phyloP scores from a whole-genome alignment of 1,140 invertebrate genomes.

The Ditylenchus dipsaci region DNA sequence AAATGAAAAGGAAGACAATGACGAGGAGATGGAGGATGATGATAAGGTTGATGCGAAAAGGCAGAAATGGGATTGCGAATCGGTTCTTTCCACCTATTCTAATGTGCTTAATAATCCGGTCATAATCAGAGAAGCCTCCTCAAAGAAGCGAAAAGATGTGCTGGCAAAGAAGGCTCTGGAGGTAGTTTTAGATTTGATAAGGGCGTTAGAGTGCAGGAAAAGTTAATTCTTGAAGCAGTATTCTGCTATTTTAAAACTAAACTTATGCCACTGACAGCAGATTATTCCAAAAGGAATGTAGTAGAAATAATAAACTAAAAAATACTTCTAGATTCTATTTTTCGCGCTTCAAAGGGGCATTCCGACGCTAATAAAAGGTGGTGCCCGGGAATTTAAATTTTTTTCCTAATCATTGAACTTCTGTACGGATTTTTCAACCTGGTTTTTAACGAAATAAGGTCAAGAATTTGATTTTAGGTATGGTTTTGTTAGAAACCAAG shows the following conservation, averaged over 20 bases:
- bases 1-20: slow-evolving; percentile 54
- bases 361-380: too few relatives aligned
- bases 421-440: too few relatives aligned
- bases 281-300: background rate
- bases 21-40: slow-evolving; percentile 65
- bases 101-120: slow-evolving; percentile 52
- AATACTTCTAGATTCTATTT: background rate
- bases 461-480: too few relatives aligned
- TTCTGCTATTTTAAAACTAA: background rate
- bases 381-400: too few relatives aligned
- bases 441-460: too few relatives aligned
- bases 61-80: slow-evolving; percentile 83
- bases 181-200: slow-evolving; percentile 50
- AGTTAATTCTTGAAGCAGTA: background rate
- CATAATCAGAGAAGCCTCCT: slow-evolving; percentile 72
- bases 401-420: too few relatives aligned
- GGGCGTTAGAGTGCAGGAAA: slow-evolving; percentile 11
- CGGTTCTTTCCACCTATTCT: slow-evolving; percentile 64
- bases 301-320: background rate
- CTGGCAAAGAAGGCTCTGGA: slow-evolving; percentile 29
- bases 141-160: slow-evolving; percentile 44
- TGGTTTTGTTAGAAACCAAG: too few relatives aligned
- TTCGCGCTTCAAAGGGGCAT: too few relatives aligned
- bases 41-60: slow-evolving; percentile 49
- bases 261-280: too few relatives aligned